Evolutionary conservation across 1,140 invertebrate genomes (phyloP), one percentile per base, ranked within the genome.

Genomic region (Cherax destructor): DNA sequence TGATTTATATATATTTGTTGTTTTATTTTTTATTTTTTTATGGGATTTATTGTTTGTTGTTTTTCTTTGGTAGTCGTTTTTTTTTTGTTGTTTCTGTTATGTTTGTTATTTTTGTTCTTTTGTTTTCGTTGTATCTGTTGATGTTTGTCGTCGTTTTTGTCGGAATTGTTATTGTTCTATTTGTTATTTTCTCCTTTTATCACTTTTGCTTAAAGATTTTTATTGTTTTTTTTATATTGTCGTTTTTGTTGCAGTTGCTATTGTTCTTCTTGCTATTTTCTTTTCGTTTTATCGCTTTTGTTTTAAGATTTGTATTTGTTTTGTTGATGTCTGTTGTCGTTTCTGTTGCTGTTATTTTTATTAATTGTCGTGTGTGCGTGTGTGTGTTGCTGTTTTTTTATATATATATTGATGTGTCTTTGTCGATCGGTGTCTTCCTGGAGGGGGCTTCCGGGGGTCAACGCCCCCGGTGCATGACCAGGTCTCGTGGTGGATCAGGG

Each of bases 51-150:
- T 76, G 72, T 41, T 76, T 76, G 21, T 76, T 24, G 72, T 76
- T 76, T 76, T 41, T 24, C 1, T 76, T 76, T 76, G 21, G 10
- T 76, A 0, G 9, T 24, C 10, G 41, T 76, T 10, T 76, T 24
- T 10, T 76, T 3, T 10, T 76, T 24, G 21, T 76, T 24, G 21
- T 76, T 76, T 10, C 4, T 59, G 3, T 59, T 59, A 16, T 59
- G 16, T 9, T 59, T 59, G 56, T 59, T 59, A 13, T 59, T 59
- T 1, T 59, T 59, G 56, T 59, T 10, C 21, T 41, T 76, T 76
- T 41, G 2, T 76, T 76, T 79, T 49, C 18, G 74, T 77, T 77
- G 74, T 77, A 41, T 16, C 24, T 77, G 74, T 77, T 77, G 74
- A n/a, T 77, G 74, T 77, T 77, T 16, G 9, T 2, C 2, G 30